Base-by-base conservation (phyloP, 2,113 vertebrate genomes). In the Oncorhynchus kisutch region DNA sequence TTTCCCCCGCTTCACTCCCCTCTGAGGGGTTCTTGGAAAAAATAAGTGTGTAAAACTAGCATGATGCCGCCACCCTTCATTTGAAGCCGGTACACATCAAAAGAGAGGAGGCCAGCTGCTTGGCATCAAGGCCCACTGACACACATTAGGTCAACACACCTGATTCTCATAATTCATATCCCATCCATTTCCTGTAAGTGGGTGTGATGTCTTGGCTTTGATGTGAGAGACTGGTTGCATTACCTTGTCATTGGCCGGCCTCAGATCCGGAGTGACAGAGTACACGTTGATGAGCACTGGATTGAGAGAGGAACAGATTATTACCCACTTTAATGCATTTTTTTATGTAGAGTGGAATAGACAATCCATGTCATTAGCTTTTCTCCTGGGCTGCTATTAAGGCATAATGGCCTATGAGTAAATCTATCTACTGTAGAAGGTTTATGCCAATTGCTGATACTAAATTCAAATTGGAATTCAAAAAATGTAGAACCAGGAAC, bases 261-360 rank as follows among this genome's bases (percentile, higher is more conserved):
- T 93, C 86, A 98, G 88, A 86, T 97, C 92, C 16, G 96, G 96
- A 29, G 91, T 94, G 79, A 97, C 93, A 45, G 91, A 94, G 74
- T 95, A 96, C 70, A 97, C 86, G 22, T 95, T 96, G 87, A 98
- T 93, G 80, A 96, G 83, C 84, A 97, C 96, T 98, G n/a, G 22
- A 73, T 22, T 8, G 76, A 71, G 81, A 72, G 72, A 78, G n/a
- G 81, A 76, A 67, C 62, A 62, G 18, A 12, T 73, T 49, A 79
- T 24, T 59, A 71, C 20, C 31, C 5, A 74, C 54, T 39, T 34
- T 0, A 65, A 27, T 51, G 7, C 6, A 67, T 60, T 39, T 22
- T 5, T 2, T n/a, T 22, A 22, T 24, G 2, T 59, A 73, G 3
- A 54, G 49, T 24, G 14, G 24, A 57, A n/a, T 27, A 22, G 3